These are phyloP conservation scores for Eucera pruinosa DNA, from an alignment of 2,888 invertebrate genomes.

Conservation along the genomic window DNA sequence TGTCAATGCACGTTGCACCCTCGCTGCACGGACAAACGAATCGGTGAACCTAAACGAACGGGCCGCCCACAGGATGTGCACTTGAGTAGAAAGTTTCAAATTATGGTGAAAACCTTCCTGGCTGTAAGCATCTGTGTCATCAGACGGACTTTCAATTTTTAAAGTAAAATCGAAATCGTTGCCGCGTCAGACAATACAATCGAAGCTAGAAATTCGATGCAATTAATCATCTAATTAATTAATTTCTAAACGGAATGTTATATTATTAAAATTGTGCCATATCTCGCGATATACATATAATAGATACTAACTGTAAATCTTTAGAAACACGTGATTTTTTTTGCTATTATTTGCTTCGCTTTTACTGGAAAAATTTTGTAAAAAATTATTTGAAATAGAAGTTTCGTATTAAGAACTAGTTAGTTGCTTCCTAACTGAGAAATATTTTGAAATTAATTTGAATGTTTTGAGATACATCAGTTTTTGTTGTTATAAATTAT, in stretches of 20 bases:
- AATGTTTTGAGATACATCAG: neutral
- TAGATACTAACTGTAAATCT: no score
- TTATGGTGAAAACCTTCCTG: slow-evolving; percentile 74
- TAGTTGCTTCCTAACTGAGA: neutral
- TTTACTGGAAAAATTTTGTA: no score
- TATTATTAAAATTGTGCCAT: neutral
- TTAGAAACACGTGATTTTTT: no score
- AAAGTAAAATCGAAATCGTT: slow-evolving; percentile 47
- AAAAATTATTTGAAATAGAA: no score
- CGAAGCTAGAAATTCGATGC: neutral
- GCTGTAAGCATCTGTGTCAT: slow-evolving; percentile 69
- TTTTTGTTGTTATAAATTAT: no score
- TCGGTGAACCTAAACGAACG: slow-evolving; percentile 73
- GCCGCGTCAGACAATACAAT: neutral
- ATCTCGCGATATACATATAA: neutral
- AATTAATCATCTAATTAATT: neutral
- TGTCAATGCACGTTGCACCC: slow-evolving; percentile 58
- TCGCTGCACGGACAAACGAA: slow-evolving; percentile 60
- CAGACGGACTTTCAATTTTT: slow-evolving; percentile 68
- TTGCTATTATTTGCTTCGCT: no score
- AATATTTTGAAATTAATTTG: neutral
- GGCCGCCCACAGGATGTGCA: slow-evolving; percentile 74
- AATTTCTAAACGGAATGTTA: neutral
- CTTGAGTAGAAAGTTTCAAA: slow-evolving; percentile 72
- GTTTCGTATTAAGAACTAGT: no score